Evolutionary conservation across 2,113 vertebrate species (phyloP), one percentile per base, ranked within the genome.

Genomic region (Passer montanus): DNA sequence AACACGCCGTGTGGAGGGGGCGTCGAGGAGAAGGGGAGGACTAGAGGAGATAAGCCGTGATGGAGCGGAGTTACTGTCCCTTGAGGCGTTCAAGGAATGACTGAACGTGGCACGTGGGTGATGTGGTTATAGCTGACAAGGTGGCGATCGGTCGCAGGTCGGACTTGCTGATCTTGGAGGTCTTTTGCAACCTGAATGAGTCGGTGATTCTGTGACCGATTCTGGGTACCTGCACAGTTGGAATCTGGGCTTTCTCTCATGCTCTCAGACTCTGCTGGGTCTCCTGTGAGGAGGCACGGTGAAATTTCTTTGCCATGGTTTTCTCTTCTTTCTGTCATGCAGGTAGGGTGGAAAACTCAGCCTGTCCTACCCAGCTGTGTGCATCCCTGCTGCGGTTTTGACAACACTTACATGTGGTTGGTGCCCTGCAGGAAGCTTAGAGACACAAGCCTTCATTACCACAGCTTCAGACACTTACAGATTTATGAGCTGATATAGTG

Each of bases 271-370:
- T 22, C 11, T 1, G 1, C n/a, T 16, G 12, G 2, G 15, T 16
- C 16, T 5, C 5, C 46, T 46, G 6, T 7, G 9, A 7, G 12
- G 7, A 46, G 23, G 11, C 47, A 18, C 11, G 1, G 5, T 1
- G 21, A 23, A 2, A 55, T 39, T 49, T 7, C 7, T 67, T 47
- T 55, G 22, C 43, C 11, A 0, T 50, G 31, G 5, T 47, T 69
- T 21, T 7, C 3, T 15, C 4, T 31, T 2, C 41, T 1, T 56
- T 22, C 18, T 7, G 2, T 70, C 28, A 2, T 0, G 0, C 11
- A 7, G 24, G 23, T 21, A 5, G 26, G 2, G 20, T 41, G 74
- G 55, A 28, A 66, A 52, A 22, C 28, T 62, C 15, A 3, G 4
- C 13, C 31, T 27, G 4, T 26, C 26, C 11, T 53, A 3, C 16